A percentile compares a stretch with the other conserved stretches of the same genome.
These are phyloP conservation scores for Tetragonula carbonaria DNA, from an alignment of 2,888 invertebrate genomes.

Conservation along the genomic window DNA sequence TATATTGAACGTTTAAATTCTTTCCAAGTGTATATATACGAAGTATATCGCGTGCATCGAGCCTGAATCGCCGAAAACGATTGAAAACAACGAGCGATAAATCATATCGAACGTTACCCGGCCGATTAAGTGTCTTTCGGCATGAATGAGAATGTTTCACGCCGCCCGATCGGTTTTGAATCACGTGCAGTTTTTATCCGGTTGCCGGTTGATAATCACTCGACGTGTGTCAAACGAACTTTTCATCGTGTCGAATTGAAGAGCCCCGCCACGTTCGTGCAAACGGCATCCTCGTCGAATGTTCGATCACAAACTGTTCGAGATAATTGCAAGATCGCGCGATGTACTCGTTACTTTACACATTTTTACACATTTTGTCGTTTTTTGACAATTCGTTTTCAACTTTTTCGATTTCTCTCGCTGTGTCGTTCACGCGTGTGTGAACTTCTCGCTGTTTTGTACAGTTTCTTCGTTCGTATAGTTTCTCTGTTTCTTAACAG, in stretches of 20 bases:
- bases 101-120: slow-evolving; percentile 34
- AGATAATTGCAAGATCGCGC: neutral
- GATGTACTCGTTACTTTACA: neutral
- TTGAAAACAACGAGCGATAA: slow-evolving; percentile 29
- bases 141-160: slow-evolving; percentile 48
- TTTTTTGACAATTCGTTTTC: neutral
- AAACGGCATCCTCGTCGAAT: no score
- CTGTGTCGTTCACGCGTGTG: no score
- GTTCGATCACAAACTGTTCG: neutral
- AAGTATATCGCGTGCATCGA: neutral
- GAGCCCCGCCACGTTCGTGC: no score
- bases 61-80: neutral
- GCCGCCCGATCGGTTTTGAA: slow-evolving; percentile 54
- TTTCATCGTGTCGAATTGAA: slow-evolving; percentile 51
- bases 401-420: neutral
- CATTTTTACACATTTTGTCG: neutral
- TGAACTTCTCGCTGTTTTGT: no score
- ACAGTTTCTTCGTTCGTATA: neutral
- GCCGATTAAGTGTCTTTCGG: slow-evolving; percentile 34
- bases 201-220: slow-evolving; percentile 41
- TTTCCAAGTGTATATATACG: neutral
- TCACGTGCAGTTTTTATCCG: slow-evolving; percentile 48
- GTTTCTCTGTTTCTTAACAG: neutral
- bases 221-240: slow-evolving; percentile 29
- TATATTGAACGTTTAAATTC: neutral